A percentile compares a stretch with the other conserved stretches of the same genome.
Conservation (phyloP, 2,113 vertebrate genomes). For the rat (Rattus norvegicus) region GRCr8 NC_086021.1:109687001-109687500, state of each 20-base stretch:
- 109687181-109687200: constrained; percentile 63
- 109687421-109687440: constrained; percentile 44
- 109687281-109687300: constrained; percentile 76
- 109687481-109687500: constrained; percentile 54
- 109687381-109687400: constrained; percentile 68
- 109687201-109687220: constrained; percentile 67
- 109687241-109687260: constrained; percentile 69
- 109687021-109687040: constrained; percentile 75
- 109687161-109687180: constrained; percentile 72
- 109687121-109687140: constrained; percentile 55
- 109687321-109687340: constrained; percentile 71
- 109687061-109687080: constrained; percentile 65
- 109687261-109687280: constrained; percentile 76
- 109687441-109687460: constrained; percentile 41
- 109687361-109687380: constrained; percentile 70
- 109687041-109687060: constrained; percentile 74
- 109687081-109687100: constrained; percentile 64
- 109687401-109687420: constrained; percentile 59
- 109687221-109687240: constrained; percentile 51
- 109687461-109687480: neutral
- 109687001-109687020: constrained; percentile 64
- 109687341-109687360: constrained; percentile 64
- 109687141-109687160: neutral
- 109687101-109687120: constrained; percentile 66
- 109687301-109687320: constrained; percentile 80